phyloP scores from a whole-genome alignment of 2,113 vertebrate species.

The Chaetodon auriga region DNA sequence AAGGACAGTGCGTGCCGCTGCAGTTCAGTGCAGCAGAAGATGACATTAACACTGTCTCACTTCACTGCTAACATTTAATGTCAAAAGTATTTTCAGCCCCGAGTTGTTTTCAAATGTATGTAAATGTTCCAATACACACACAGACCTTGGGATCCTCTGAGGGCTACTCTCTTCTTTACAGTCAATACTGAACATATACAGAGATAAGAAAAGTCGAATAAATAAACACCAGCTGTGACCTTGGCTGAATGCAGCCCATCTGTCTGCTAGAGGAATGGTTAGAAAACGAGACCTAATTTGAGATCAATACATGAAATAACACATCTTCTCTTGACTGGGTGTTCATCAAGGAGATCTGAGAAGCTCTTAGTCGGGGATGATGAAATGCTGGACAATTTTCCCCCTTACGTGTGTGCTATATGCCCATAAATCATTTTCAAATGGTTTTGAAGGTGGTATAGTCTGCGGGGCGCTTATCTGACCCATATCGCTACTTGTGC shows the following conservation, averaged over 20 bases:
- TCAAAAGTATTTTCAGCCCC: neutral
- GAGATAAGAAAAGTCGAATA: slow-evolving; percentile 41
- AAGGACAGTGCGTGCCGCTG: neutral
- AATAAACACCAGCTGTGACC: slow-evolving; percentile 63
- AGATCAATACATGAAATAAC: slow-evolving; percentile 70
- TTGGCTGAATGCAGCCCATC: slow-evolving; percentile 47
- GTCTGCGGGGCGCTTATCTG: slow-evolving; percentile 66
- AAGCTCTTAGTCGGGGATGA: slow-evolving; percentile 57
- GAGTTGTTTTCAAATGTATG: neutral
- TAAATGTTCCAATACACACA: neutral
- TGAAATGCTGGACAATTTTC: slow-evolving; percentile 69
- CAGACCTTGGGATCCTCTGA: neutral
- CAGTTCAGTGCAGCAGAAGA: neutral
- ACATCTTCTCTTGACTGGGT: slow-evolving; percentile 55
- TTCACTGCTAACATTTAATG: neutral
- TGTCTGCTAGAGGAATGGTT: slow-evolving; percentile 43
- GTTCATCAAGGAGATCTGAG: slow-evolving; percentile 70
- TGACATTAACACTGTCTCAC: neutral
- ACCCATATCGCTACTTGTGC: slow-evolving; percentile 67
- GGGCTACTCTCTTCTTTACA: slow-evolving; percentile 15
- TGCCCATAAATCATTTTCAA: slow-evolving; percentile 73
- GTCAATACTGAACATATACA: slow-evolving; percentile 4
- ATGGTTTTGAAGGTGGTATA: slow-evolving; percentile 59
- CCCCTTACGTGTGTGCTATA: slow-evolving; percentile 34
- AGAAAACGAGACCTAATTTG: slow-evolving; percentile 59